phyloP scores from a whole-genome alignment of 2,797 vertebrate species.

The Trichosurus vulpecula region DNA sequence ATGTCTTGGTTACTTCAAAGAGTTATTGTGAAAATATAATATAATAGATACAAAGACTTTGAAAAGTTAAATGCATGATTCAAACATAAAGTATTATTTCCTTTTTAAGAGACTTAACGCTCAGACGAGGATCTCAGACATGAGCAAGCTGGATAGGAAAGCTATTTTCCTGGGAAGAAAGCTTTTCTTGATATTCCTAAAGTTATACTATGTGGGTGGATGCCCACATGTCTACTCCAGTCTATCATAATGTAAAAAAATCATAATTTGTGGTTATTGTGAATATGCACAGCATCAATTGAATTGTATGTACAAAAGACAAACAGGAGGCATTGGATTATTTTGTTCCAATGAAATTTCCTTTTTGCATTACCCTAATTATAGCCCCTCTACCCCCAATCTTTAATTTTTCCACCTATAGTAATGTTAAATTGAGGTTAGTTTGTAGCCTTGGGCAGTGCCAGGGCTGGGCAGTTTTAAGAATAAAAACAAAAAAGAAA shows the following conservation, averaged over 20 bases:
- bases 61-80: background rate
- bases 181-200: background rate
- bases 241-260: background rate
- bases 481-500: background rate
- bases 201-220: background rate
- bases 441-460: background rate
- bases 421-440: background rate
- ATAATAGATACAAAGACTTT: background rate
- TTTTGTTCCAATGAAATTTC: background rate
- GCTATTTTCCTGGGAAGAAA: background rate
- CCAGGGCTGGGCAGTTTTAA: background rate
- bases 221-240: background rate
- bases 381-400: background rate
- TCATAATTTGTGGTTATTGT: background rate
- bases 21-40: background rate
- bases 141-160: background rate
- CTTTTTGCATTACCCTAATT: background rate
- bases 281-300: background rate
- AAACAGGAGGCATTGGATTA: background rate
- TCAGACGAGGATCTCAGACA: background rate
- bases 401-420: background rate
- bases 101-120: background rate
- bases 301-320: background rate
- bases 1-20: background rate
- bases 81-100: background rate